Percentiles rank a stretch among this genome's conserved stretches.
These are phyloP conservation scores for Falco berigora DNA, from an alignment of 2,797 vertebrate species.

Conservation along the genomic window DNA sequence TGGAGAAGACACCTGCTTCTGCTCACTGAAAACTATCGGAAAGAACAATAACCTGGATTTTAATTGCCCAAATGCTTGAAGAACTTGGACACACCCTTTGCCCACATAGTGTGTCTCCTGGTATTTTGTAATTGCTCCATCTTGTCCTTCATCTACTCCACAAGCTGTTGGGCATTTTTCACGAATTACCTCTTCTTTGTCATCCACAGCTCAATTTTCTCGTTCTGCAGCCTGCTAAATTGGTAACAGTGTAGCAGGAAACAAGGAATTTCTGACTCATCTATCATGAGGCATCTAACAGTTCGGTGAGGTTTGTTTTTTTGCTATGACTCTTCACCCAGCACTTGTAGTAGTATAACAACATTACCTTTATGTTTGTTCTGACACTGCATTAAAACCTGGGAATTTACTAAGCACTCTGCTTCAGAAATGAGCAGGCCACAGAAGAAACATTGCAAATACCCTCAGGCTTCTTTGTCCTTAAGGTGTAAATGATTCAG, in stretches of 20 bases:
- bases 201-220: constrained; percentile 35
- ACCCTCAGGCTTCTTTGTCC: neutral
- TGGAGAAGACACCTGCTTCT: neutral
- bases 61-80: neutral
- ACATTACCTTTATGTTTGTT: constrained; percentile 8
- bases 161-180: constrained; percentile 26
- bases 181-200: constrained; percentile 34
- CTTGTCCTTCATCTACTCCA: constrained; percentile 38
- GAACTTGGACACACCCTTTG: neutral
- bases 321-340: constrained; percentile 11
- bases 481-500: neutral
- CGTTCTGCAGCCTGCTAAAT: constrained; percentile 40
- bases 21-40: neutral
- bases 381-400: constrained; percentile 13
- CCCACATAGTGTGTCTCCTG: neutral
- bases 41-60: neutral
- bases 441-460: neutral
- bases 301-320: constrained; percentile 15
- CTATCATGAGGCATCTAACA: constrained; percentile 40
- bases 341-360: neutral
- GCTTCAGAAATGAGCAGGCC: constrained; percentile 1
- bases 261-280: constrained; percentile 58
- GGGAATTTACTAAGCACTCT: neutral
- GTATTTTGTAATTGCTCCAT: constrained; percentile 16
- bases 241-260: neutral